A percentile compares a stretch with the other conserved stretches of the same genome.
Conservation (phyloP, 2,113 vertebrate species). For the Eurypyga helias region DNA sequence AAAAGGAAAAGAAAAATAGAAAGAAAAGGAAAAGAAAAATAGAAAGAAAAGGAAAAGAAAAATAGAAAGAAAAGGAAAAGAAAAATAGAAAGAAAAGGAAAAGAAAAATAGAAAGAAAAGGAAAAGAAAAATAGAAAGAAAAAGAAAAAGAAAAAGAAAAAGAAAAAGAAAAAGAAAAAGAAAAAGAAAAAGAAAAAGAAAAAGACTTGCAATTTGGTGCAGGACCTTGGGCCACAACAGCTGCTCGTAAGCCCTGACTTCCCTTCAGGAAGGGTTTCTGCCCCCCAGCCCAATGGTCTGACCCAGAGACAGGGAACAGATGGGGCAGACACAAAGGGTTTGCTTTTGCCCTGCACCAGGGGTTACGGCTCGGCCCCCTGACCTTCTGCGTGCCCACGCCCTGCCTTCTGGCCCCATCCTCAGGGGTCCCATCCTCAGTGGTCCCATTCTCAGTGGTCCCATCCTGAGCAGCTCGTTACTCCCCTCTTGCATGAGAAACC, state of each 20-base stretch:
- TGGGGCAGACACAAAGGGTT: background rate
- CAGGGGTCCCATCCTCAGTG: background rate
- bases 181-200: too few species aligned
- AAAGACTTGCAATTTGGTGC: fast-evolving
- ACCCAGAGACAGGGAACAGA: background rate
- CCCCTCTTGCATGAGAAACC: background rate
- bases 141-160: too few species aligned
- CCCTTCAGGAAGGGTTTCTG: background rate
- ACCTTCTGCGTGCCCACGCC: background rate
- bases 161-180: too few species aligned
- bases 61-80: too few species aligned
- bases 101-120: too few species aligned
- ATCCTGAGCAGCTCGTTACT: background rate
- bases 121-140: too few species aligned
- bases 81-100: too few species aligned
- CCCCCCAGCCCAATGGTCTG: fast-evolving
- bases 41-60: too few species aligned
- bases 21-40: too few species aligned
- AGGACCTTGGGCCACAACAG: background rate
- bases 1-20: too few species aligned
- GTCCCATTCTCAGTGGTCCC: background rate
- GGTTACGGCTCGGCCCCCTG: background rate
- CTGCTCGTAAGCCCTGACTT: fast-evolving
- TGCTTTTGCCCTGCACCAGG: background rate
- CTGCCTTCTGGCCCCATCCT: background rate